Conservation (phyloP, 2,888 invertebrate species). For the Caenorhabditis afra region DNA sequence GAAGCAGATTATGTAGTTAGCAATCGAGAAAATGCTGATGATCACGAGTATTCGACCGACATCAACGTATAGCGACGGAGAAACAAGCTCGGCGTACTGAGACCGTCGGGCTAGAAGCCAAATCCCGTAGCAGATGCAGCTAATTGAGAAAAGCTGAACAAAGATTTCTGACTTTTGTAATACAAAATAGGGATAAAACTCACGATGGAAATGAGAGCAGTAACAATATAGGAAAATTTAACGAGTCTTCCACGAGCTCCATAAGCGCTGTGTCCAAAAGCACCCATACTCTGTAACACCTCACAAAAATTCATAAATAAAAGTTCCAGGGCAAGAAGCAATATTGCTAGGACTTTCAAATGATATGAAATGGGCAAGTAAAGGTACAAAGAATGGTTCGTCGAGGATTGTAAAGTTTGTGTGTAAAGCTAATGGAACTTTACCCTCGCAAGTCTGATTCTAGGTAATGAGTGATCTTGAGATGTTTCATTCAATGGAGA, state of each 20-base stretch:
- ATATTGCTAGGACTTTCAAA: too few relatives aligned
- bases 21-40: constrained; percentile 67
- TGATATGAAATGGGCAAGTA: too few relatives aligned
- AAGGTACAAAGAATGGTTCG: too few relatives aligned
- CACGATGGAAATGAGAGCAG: constrained; percentile 55
- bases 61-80: constrained; percentile 79
- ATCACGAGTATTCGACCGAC: constrained; percentile 72
- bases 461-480: too few relatives aligned
- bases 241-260: constrained; percentile 50
- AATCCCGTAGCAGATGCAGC: constrained; percentile 75
- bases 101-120: constrained; percentile 76
- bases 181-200: too few relatives aligned
- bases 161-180: not conserved
- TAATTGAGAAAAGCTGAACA: constrained; percentile 72
- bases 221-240: constrained; percentile 41
- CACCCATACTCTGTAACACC: constrained; percentile 37
- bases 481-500: too few relatives aligned
- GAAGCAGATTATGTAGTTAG: constrained; percentile 71
- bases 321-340: too few relatives aligned
- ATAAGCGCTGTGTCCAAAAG: constrained; percentile 54
- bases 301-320: too few relatives aligned
- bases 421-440: too few relatives aligned
- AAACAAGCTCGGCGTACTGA: constrained; percentile 77
- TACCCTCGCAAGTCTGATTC: too few relatives aligned
- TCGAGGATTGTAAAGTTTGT: too few relatives aligned